Evolutionary conservation across 2,113 vertebrate genomes (phyloP).

Genomic region (Phocoena phocoena): DNA sequence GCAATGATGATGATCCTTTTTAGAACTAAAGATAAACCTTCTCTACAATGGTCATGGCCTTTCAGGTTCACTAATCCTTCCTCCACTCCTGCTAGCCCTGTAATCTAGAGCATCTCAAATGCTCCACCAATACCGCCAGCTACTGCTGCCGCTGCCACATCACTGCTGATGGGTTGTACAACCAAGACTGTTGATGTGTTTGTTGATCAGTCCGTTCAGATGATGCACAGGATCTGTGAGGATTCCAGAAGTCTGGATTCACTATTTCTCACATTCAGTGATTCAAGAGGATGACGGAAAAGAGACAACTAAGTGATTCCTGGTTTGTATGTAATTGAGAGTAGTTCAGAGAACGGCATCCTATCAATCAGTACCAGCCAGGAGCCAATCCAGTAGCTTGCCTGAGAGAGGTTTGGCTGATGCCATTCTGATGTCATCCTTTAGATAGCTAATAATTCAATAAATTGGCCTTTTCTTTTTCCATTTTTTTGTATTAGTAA

Average conservation of each 20-base stretch:
- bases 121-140: neutral
- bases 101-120: neutral
- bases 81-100: neutral
- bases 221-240: neutral
- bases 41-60: neutral
- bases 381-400: neutral
- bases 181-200: neutral
- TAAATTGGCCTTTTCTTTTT: neutral
- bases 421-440: neutral
- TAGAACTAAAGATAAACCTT: slow-evolving; percentile 39
- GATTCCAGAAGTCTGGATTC: neutral
- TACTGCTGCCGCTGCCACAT: neutral
- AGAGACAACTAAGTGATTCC: neutral
- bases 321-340: neutral
- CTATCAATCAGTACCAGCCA: neutral
- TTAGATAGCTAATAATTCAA: neutral
- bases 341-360: too few relatives aligned
- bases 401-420: neutral
- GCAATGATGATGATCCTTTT: neutral
- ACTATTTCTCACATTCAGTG: neutral
- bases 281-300: neutral
- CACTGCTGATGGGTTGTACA: neutral
- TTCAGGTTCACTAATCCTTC: neutral
- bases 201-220: neutral
- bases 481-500: neutral